Conservation (phyloP, 2,888 invertebrate genomes). For the Rhorus exstirpatorius region DNA sequence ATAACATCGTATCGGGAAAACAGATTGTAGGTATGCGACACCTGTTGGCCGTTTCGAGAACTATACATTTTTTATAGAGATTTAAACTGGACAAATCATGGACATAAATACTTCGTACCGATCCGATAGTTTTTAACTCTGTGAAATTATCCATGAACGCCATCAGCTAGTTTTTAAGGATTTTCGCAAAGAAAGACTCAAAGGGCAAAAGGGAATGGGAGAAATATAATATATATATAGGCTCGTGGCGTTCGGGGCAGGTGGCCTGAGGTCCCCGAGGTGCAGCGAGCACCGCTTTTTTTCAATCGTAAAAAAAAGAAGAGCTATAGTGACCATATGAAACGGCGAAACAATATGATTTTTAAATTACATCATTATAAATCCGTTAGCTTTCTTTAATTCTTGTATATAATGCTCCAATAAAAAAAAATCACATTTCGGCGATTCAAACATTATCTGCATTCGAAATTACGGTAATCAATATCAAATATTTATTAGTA, state of each 20-base stretch:
- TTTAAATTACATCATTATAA: too few species aligned
- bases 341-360: neutral
- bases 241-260: conserved; percentile 7
- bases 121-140: too few species aligned
- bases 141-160: too few species aligned
- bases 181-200: neutral
- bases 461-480: too few species aligned
- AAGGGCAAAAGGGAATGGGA: conserved; percentile 8
- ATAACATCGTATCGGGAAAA: neutral
- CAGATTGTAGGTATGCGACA: neutral
- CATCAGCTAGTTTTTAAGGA: conserved; percentile 7
- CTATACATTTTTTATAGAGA: neutral
- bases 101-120: too few species aligned
- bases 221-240: neutral
- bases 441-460: too few species aligned
- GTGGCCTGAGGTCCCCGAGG: conserved; percentile 1
- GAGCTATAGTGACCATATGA: neutral
- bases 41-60: conserved; percentile 9
- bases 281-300: conserved; percentile 11
- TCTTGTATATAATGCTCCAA: too few species aligned
- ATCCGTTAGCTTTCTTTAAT: too few species aligned
- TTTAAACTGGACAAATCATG: neutral
- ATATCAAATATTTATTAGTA: too few species aligned
- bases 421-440: too few species aligned
- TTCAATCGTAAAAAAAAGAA: conserved; percentile 10